Conservation (phyloP, 1,140 invertebrate species). For the Formica selysi region DNA sequence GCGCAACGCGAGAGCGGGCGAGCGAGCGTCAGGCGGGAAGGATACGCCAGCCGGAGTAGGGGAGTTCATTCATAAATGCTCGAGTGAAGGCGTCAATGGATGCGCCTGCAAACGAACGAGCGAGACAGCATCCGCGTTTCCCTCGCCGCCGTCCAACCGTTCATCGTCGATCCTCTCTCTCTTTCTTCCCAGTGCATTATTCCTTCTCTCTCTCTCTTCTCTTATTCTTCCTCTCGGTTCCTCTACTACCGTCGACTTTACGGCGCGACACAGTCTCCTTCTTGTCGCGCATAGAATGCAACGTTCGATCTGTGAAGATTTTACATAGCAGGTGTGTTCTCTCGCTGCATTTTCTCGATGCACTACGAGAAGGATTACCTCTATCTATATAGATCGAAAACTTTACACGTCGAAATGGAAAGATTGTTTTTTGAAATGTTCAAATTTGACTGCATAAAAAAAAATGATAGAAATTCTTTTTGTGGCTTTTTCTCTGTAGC, state of each 20-base stretch:
- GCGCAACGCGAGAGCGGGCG: conserved; percentile 35
- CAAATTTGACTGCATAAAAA: not conserved
- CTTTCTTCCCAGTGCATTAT: not conserved
- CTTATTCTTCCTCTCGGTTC: not conserved
- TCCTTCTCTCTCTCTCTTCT: conserved; percentile 9
- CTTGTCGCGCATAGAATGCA: not conserved
- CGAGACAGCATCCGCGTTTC: conserved; percentile 71
- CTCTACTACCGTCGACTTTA: conserved; percentile 10
- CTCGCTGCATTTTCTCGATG: not conserved
- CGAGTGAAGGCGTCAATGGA: conserved; percentile 82
- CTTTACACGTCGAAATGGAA: not conserved
- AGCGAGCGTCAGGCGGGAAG: conserved; percentile 47
- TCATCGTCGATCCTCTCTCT: not conserved
- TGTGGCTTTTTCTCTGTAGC: no score
- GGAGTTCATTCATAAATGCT: conserved; percentile 83
- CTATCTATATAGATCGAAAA: not conserved
- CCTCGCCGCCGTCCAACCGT: conserved; percentile 36
- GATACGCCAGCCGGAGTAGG: conserved; percentile 31
- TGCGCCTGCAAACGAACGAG: conserved; percentile 79
- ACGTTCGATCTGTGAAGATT: not conserved
- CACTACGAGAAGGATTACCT: not conserved
- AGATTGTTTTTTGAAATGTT: no score
- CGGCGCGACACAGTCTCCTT: not conserved
- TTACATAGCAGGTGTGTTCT: conserved; percentile 25
- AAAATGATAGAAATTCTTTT: not conserved